Evolutionary conservation across 2,113 vertebrate genomes (phyloP), one percentile per base, ranked within the genome.

Genomic region (Centropus unirufus): DNA sequence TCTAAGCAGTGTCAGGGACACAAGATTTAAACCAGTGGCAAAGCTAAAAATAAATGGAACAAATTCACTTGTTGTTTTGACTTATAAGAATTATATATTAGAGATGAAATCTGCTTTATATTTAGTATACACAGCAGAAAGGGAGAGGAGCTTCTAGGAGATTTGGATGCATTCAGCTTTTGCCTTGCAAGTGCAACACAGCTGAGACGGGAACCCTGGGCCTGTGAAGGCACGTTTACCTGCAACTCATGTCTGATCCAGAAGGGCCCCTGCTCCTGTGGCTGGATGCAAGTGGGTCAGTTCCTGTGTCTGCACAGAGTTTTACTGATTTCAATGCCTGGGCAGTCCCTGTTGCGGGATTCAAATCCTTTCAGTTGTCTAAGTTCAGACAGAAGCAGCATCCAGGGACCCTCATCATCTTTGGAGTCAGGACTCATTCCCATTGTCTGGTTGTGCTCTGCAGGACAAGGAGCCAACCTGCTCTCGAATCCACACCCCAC

Each of bases 1-100:
- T 94, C 83, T 96, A 94, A 96, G 87, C 77, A 55, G 62, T 76
- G 81, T 75, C 84, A 93, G 64, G 52, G 85, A 72, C 52, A n/a
- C 44, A 81, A 92, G 87, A 90, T 89, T 94, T 89, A 88, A 96
- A 89, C 90, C 92, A 89, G 73, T 32, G 4, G 51, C 92, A 91
- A 89, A 85, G 55, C 68, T 96, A 96, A 97, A 95, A 93, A 95
- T 67, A 97, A 75, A 86, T n/a, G 47, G 81, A 93, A 91, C 63
- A 93, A 94, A 93, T 77, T 69, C 9, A 2, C 55, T 90, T 80
- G 30, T 91, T 93, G 89, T 89, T 91, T 95, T 94, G 75, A 92
- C 47, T 90, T 94, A 76, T 21, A 87, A 76, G 89, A 94, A 84
- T 95, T 95, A 91, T 81, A 73, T 89, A 94, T 92, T 96, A 47